Percentiles rank a stretch among this genome's conserved stretches.
These are phyloP conservation scores for Calyptomena viridis DNA, from an alignment of 2,113 vertebrate species.

Conservation along the genomic window DNA sequence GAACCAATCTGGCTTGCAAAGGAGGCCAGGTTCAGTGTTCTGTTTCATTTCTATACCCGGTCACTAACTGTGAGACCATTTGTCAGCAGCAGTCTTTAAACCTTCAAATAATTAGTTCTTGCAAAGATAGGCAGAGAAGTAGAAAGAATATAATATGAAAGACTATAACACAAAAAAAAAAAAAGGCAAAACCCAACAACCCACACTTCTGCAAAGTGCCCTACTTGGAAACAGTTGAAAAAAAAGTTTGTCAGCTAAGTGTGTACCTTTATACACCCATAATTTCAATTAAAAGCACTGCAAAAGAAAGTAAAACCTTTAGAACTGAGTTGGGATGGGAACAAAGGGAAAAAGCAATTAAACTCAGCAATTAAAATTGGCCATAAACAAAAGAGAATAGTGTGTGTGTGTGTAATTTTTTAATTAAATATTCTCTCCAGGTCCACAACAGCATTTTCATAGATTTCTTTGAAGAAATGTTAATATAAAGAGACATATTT, in stretches of 20 bases:
- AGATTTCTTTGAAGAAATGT: neutral
- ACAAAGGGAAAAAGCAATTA: neutral
- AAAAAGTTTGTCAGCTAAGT: slow-evolving; percentile 34
- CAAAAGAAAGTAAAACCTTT: neutral
- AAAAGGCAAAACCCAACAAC: neutral
- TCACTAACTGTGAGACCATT: slow-evolving; percentile 80
- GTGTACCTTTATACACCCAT: neutral
- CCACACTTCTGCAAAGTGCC: slow-evolving; percentile 58
- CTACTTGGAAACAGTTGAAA: slow-evolving; percentile 79
- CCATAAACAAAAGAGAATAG: neutral
- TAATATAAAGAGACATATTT: neutral
- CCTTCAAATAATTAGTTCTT: slow-evolving; percentile 82
- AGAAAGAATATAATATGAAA: slow-evolving; percentile 49
- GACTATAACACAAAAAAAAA: neutral
- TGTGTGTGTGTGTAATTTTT: neutral
- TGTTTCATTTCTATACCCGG: slow-evolving; percentile 71
- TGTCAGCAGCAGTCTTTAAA: slow-evolving; percentile 70
- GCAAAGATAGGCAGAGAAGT: slow-evolving; percentile 58
- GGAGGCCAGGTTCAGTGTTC: slow-evolving; percentile 74
- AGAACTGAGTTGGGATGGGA: neutral
- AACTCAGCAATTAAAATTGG: neutral
- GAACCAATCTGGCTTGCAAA: slow-evolving; percentile 69
- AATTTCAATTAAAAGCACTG: neutral
- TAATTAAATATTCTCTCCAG: neutral
- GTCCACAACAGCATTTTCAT: neutral